Evolutionary conservation across 2,113 vertebrate species (phyloP).

Genomic region (Mirza zaza): DNA sequence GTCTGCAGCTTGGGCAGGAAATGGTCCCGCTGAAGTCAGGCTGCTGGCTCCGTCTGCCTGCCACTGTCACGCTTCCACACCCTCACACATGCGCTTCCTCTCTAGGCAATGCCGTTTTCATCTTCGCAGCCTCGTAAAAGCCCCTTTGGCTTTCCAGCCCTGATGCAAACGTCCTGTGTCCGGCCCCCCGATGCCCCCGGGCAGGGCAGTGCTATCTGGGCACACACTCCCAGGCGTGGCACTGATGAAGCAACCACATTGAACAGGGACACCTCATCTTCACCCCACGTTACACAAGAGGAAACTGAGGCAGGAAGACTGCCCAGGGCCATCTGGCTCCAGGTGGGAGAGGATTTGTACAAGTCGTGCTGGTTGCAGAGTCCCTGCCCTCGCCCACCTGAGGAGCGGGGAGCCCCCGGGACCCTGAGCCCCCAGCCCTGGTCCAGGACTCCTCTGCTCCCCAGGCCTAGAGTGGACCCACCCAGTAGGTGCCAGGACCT

Average conservation of each 20-base stretch:
- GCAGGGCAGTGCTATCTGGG: not conserved
- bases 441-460: fast-evolving
- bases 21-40: not conserved
- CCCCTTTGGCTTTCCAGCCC: not conserved
- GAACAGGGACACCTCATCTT: not conserved
- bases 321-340: not conserved
- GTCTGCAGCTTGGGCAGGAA: not conserved
- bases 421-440: fast-evolving
- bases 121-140: not conserved
- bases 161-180: not conserved
- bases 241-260: fast-evolving
- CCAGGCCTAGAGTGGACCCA: not conserved
- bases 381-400: fast-evolving
- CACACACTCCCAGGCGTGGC: not conserved
- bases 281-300: not conserved
- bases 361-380: not conserved
- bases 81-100: not conserved
- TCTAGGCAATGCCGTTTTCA: not conserved
- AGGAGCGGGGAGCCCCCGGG: fast-evolving
- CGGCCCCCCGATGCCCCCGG: not conserved
- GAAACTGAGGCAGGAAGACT: not conserved
- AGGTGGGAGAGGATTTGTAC: not conserved
- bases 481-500: not conserved
- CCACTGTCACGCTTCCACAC: not conserved
- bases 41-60: not conserved